phyloP scores from a whole-genome alignment of 2,888 invertebrate species.

The Heteromurus nitidus region DNA sequence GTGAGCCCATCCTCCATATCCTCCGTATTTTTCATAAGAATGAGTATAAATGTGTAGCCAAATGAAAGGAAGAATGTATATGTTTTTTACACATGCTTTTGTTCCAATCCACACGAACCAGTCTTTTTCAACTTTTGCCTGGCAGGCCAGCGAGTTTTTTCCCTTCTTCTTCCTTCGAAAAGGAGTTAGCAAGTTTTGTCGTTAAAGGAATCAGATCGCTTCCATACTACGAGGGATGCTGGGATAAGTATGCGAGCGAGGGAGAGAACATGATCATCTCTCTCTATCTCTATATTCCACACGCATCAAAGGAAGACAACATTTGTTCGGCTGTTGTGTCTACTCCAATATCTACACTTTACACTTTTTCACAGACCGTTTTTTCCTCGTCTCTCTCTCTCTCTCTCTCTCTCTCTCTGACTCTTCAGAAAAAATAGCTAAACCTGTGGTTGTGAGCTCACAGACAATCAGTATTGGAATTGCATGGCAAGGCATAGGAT shows the following conservation, averaged over 20 bases:
- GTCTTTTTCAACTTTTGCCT: not conserved
- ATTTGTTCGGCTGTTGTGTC: constrained; percentile 38
- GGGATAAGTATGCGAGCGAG: too few species aligned
- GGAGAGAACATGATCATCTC: not conserved
- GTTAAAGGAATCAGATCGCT: constrained; percentile 34
- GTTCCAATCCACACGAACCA: too few species aligned
- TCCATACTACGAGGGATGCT: constrained; percentile 11
- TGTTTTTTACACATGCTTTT: too few species aligned
- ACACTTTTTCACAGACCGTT: too few species aligned
- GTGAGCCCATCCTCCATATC: constrained; percentile 18
- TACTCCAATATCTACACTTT: constrained; percentile 35
- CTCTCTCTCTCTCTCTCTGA: not conserved
- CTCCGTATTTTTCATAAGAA: too few species aligned
- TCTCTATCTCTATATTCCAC: too few species aligned
- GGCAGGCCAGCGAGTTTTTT: not conserved
- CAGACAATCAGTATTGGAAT: constrained; percentile 35
- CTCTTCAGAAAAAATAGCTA: constrained; percentile 1
- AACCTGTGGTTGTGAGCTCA: too few species aligned
- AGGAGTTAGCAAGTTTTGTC: constrained; percentile 26
- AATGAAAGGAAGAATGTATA: too few species aligned
- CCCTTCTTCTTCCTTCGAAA: not conserved
- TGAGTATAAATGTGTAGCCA: too few species aligned
- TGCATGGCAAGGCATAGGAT: constrained; percentile 13
- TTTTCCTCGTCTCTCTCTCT: too few species aligned
- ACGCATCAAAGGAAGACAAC: too few species aligned